Base-by-base conservation (phyloP, 2,888 invertebrate genomes). In the Acrobasis suavella region DNA sequence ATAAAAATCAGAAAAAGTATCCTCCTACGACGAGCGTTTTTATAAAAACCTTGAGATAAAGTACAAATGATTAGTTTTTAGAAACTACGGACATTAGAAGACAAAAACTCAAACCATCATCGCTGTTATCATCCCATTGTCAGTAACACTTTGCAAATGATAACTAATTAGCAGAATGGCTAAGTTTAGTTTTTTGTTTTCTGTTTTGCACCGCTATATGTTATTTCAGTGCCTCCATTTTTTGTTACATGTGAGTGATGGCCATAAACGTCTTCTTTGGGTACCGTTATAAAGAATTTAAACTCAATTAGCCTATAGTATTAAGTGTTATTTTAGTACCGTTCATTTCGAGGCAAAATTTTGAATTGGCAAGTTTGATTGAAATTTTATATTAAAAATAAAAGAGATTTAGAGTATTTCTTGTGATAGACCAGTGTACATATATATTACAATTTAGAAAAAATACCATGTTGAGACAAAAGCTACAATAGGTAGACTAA, bases 141-240 rank as follows among this genome's bases (percentile, higher is more conserved):
- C 15, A 37, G 37, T 37, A n/a, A n/a, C 6, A 46, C n/a, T 9
- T 37, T n/a, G 15, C 37, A 54, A 54, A 54, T 38, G 37, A 54
- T 37, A n/a, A 54, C 15, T 15, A 54, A 38, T 54, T 54, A 54
- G 37, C 54, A 54, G 37, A n/a, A 37, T 52, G 52, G 37, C 32
- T 42, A 37, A 1, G 37, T 54, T 38, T 38, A 17, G 51, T 17
- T 51, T 51, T 51, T 51, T 51, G 16, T 12, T 51, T 1, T 52
- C 52, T 5, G 52, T 17, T 32, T 46, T 14, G 46, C 46, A 46
- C 46, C 46, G 46, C 46, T 46, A 46, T 46, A 46, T 46, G 46
- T 12, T n/a, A 14, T 14, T 46, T 2, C 12, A 10, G 12, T 52
- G 17, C 8, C 50, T 32, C 17, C 15, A 58, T 37, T 52, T 52